Evolutionary conservation across 2,113 vertebrate species (phyloP).

Genomic region (Eolophus roseicapilla): DNA sequence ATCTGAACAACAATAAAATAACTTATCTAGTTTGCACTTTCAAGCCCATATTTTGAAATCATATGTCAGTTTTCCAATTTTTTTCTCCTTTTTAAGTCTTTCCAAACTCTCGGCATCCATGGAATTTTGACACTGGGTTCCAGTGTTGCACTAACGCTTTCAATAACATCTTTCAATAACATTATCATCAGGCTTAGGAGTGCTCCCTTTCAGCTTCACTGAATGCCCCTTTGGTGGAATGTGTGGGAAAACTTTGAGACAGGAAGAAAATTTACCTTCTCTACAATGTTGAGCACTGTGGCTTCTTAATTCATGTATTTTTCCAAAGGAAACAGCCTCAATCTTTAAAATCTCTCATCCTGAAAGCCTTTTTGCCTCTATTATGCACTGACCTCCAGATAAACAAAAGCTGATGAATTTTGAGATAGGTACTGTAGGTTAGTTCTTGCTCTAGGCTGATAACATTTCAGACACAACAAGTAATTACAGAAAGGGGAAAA

Average conservation of each 20-base stretch:
- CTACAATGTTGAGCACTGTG: not conserved
- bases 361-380: not conserved
- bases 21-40: not conserved
- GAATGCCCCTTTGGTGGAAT: not conserved
- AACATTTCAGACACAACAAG: constrained; percentile 3
- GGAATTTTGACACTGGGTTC: not conserved
- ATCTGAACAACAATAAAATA: not conserved
- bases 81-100: not conserved
- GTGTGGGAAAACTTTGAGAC: not conserved
- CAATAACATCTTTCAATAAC: not conserved
- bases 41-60: not conserved
- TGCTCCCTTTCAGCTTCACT: not conserved
- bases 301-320: not conserved
- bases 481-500: not conserved
- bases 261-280: not conserved
- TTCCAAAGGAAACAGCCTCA: not conserved
- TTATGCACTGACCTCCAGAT: constrained; percentile 2
- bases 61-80: not conserved
- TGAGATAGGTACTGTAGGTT: not conserved
- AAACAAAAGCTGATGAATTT: constrained; percentile 31
- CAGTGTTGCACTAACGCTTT: not conserved
- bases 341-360: not conserved
- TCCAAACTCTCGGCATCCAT: not conserved
- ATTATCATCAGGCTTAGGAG: not conserved
- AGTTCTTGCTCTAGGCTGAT: constrained; percentile 15